These are phyloP conservation scores for Thaleichthys pacificus DNA, from an alignment of 2,797 vertebrate genomes.

Conservation along the genomic window DNA sequence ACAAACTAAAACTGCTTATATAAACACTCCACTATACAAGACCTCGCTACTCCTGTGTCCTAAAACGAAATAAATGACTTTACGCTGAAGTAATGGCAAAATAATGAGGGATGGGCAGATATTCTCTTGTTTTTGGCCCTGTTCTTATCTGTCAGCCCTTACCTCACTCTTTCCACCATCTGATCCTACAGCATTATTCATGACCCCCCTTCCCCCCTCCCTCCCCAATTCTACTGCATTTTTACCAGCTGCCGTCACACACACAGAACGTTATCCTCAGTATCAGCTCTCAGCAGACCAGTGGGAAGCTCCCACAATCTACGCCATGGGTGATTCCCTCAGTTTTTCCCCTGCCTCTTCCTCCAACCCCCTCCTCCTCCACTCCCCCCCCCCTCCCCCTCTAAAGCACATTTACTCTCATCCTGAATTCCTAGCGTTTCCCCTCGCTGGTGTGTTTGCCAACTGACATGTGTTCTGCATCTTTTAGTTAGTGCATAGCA, in stretches of 20 bases:
- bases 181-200: constrained; percentile 12
- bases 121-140: constrained; percentile 22
- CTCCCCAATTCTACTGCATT: constrained; percentile 9
- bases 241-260: constrained; percentile 17
- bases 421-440: constrained; percentile 19
- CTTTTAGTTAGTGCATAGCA: neutral
- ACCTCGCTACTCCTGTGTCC: neutral
- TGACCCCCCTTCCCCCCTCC: neutral
- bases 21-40: neutral
- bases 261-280: constrained; percentile 18
- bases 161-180: constrained; percentile 34
- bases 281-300: neutral
- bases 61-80: constrained; percentile 2
- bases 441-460: neutral
- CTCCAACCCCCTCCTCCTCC: neutral
- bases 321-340: neutral
- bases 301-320: neutral
- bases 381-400: constrained; percentile 8
- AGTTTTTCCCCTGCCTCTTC: neutral
- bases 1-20: neutral
- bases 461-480: neutral
- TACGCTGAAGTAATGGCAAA: neutral
- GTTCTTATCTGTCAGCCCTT: constrained; percentile 17
- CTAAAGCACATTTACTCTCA: constrained; percentile 15
- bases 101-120: constrained; percentile 2